phyloP scores from a whole-genome alignment of 2,888 invertebrate genomes.

The Blastobasis lacticolella region DNA sequence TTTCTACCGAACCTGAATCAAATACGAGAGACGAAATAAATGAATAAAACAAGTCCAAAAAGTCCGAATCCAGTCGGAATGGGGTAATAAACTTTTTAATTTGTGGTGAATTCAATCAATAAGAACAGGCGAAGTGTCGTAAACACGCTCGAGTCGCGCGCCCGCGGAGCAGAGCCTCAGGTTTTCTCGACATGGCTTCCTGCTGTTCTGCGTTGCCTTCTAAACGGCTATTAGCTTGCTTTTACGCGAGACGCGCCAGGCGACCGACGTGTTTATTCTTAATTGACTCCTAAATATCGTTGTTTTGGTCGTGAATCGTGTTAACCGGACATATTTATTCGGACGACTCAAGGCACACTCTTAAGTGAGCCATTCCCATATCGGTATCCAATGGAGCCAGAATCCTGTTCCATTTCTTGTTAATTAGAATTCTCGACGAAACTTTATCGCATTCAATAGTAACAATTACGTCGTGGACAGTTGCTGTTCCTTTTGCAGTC shows the following conservation, averaged over 20 bases:
- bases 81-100: conserved; percentile 43
- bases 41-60: conserved; percentile 7
- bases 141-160: conserved; percentile 34
- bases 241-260: conserved; percentile 55
- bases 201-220: conserved; percentile 57
- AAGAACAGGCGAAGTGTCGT: conserved; percentile 47
- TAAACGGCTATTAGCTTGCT: conserved; percentile 57
- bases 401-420: conserved; percentile 47
- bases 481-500: conserved; percentile 45
- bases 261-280: conserved; percentile 55
- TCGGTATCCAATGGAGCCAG: conserved; percentile 24
- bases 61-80: conserved; percentile 20
- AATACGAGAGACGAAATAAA: too few species aligned
- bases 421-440: conserved; percentile 50
- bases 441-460: conserved; percentile 51
- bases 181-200: conserved; percentile 49
- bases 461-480: conserved; percentile 47
- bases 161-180: conserved; percentile 38
- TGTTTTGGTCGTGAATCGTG: conserved; percentile 60
- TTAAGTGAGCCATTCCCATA: conserved; percentile 38
- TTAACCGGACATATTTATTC: conserved; percentile 61
- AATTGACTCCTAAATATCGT: conserved; percentile 66
- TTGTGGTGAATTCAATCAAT: conserved; percentile 53
- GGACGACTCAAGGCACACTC: conserved; percentile 34
- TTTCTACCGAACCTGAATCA: background rate